A percentile compares a stretch with the other conserved stretches of the same genome.
phyloP scores from a whole-genome alignment of 2,797 vertebrate genomes.

The Labroides dimidiatus region DNA sequence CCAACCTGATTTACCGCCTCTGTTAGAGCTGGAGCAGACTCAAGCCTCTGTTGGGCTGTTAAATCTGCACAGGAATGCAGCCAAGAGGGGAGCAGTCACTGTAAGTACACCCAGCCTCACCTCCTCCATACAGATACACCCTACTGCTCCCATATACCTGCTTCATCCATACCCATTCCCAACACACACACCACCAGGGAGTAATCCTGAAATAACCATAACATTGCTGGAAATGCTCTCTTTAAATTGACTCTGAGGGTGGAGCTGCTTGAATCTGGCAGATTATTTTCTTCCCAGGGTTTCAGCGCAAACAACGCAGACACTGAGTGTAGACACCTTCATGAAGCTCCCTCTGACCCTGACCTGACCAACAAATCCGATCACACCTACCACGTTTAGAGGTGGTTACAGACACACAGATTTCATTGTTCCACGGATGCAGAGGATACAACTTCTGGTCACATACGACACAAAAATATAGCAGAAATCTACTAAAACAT shows the following conservation, averaged over 20 bases:
- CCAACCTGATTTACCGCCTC: conserved; percentile 68
- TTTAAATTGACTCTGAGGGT: conserved; percentile 20
- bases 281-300: background rate
- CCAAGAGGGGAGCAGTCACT: conserved; percentile 41
- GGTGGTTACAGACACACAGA: too few species aligned
- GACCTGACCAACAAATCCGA: too few species aligned
- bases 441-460: too few species aligned
- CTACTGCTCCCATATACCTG: conserved; percentile 18
- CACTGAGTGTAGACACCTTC: background rate
- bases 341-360: too few species aligned
- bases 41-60: conserved; percentile 53
- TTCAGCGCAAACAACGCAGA: conserved; percentile 10
- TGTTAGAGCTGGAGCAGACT: conserved; percentile 61
- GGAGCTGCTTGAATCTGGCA: conserved; percentile 12
- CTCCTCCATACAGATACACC: conserved; percentile 25
- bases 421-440: too few species aligned
- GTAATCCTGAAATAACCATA: conserved; percentile 14
- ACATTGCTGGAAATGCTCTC: conserved; percentile 14
- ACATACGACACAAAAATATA: too few species aligned
- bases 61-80: conserved; percentile 36
- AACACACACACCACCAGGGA: conserved; percentile 1
- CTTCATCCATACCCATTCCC: conserved; percentile 4
- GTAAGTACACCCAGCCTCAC: conserved; percentile 37
- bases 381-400: too few species aligned
- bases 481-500: too few species aligned